Base-by-base conservation (phyloP, 37 sponge, comb jelly and placozoan genomes). In the Halichondria panicea region DNA sequence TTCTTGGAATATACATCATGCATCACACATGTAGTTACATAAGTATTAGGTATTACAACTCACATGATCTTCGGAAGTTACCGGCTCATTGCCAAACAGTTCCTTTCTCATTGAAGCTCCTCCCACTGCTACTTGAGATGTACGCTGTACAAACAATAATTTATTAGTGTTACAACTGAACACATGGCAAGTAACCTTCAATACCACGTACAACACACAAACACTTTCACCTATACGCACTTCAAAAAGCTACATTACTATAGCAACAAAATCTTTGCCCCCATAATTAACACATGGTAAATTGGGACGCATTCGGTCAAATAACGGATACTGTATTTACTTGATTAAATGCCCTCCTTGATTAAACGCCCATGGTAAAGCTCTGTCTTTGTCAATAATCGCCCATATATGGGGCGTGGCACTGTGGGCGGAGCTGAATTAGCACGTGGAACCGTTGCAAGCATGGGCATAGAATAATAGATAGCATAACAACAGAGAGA, bases 31-130 rank as follows among this genome's bases (percentile, higher is more conserved):
- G n/a, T n/a, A n/a, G n/a, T n/a, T n/a, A n/a, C n/a, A n/a, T n/a
- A n/a, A 8, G 61, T 59, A 7, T 25, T 7, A 22, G 9, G 43
- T 3, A 2, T 43, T 21, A 21, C 25, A 11, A 83, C 63, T 45
- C 22, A 89, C 90, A 39, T 90, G 91, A 72, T 90, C 91, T 50
- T 90, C 91, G 3, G 91, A 90, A 19, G 81, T 77, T 9, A 46
- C 43, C 32, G 77, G 71, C 22, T 90, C 91, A 5, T 89, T 76
- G n/a, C n/a, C n/a, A 65, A 90, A 71, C 5, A 85, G 76, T 37
- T 77, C 81, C 28, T 72, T 53, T 30, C 81, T 69, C 68, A 69
- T 68, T 8, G 48, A 43, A 34, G 62, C 67, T 35, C 89, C 82
- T 18, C 84, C 83, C 12, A 90, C 28, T 1, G 86, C 76, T 15